Conservation (phyloP, 2,888 invertebrate species). For the Pantelozetes paolii region DNA sequence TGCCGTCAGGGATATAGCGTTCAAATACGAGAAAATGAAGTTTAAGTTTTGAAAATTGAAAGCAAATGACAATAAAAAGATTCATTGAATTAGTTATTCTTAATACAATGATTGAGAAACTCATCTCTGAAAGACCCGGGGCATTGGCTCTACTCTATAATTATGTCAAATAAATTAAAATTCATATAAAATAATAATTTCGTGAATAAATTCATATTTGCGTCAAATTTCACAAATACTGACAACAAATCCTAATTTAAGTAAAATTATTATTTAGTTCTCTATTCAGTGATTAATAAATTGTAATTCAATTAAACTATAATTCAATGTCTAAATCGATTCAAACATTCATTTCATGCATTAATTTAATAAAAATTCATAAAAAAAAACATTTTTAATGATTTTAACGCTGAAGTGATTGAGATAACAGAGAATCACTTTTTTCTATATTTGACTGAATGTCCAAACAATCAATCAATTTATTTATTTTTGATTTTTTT, state of each 20-base stretch:
- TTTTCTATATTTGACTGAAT: no score
- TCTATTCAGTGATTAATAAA: not conserved
- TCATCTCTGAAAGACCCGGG: not conserved
- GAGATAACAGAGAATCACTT: no score
- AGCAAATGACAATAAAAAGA: slow-evolving; percentile 16
- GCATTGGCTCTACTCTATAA: not conserved
- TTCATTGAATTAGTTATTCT: slow-evolving; percentile 9
- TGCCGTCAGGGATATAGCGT: slow-evolving; percentile 14
- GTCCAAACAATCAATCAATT: no score
- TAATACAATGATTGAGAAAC: slow-evolving; percentile 15
- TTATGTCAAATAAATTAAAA: slow-evolving; percentile 10
- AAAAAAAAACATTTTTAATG: no score
- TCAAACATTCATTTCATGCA: not conserved
- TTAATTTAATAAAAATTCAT: not conserved
- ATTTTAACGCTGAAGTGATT: no score
- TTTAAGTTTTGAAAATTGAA: slow-evolving; percentile 19
- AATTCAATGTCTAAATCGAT: not conserved
- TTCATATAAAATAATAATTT: not conserved
- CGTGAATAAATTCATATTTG: not conserved
- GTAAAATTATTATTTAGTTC: not conserved
- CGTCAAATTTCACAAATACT: not conserved
- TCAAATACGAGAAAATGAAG: slow-evolving; percentile 23
- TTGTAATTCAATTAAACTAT: not conserved
- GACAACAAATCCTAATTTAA: not conserved
- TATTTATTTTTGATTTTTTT: no score